Percentiles rank a stretch among this genome's conserved stretches.
These are phyloP conservation scores for Urocyon cinereoargenteus DNA, from an alignment of 2,797 vertebrate species.

Conservation along the genomic window DNA sequence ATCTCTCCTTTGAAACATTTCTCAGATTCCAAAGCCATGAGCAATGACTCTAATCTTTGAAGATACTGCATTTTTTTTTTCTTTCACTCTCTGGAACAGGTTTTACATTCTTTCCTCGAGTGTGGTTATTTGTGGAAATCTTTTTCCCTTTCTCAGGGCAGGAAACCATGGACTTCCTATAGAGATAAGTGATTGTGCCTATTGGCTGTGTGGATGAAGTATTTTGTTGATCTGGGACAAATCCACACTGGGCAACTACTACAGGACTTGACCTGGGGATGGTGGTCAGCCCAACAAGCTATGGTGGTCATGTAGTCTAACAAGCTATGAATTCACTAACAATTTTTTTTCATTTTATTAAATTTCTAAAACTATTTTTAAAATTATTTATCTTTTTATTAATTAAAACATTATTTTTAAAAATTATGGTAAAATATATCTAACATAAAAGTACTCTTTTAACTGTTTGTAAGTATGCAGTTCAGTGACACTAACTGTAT, in stretches of 20 bases:
- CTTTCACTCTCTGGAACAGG: not conserved
- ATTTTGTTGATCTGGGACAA: not conserved
- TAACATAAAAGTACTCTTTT: not conserved
- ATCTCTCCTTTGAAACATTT: not conserved
- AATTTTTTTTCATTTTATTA: not conserved
- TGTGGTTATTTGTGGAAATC: not conserved
- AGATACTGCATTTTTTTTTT: not conserved
- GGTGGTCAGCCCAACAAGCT: not conserved
- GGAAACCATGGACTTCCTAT: not conserved
- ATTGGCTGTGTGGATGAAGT: not conserved
- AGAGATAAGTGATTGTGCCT: not conserved
- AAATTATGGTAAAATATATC: not conserved
- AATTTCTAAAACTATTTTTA: not conserved
- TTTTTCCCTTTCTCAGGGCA: not conserved
- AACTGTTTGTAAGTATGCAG: not conserved
- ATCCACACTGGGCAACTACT: not conserved
- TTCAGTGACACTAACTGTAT: not conserved
- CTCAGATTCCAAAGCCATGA: not conserved
- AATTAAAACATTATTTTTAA: not conserved
- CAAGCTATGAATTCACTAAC: not conserved
- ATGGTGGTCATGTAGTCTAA: not conserved
- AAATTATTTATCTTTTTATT: not conserved
- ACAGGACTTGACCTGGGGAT: not conserved
- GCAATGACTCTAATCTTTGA: not conserved
- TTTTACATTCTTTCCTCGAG: not conserved